Evolutionary conservation across 2,113 vertebrate species (phyloP).

Genomic region (Mobula birostris): DNA sequence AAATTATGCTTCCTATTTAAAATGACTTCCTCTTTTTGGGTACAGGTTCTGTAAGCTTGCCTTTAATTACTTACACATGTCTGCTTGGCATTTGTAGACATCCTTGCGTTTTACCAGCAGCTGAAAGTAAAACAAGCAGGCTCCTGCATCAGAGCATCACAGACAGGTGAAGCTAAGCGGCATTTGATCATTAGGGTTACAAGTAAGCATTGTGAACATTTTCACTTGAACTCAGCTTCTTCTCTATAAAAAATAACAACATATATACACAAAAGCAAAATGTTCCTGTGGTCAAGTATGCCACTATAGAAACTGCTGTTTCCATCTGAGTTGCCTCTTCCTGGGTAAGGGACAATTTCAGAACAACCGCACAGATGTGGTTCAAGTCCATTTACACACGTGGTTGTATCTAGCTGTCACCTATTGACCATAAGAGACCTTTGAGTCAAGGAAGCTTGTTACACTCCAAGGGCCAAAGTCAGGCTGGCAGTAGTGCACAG

Average conservation of each 20-base stretch:
- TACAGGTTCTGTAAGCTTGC: not conserved
- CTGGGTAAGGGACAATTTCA: not conserved
- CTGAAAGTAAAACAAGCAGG: not conserved
- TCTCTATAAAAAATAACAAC: not conserved
- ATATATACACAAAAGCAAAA: not conserved
- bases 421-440: not conserved
- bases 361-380: not conserved
- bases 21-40: conserved; percentile 31
- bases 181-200: not conserved
- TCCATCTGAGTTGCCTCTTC: not conserved
- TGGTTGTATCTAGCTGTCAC: not conserved
- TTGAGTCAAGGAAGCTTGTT: not conserved
- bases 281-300: not conserved
- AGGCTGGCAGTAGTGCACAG: too few species aligned
- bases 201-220: not conserved
- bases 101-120: not conserved
- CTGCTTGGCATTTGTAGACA: too few species aligned
- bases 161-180: too few species aligned
- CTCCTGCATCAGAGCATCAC: not conserved
- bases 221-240: not conserved
- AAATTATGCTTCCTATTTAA: conserved; percentile 35
- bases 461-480: not conserved
- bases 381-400: not conserved
- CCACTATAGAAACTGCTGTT: not conserved
- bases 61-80: conserved; percentile 17